phyloP scores from a whole-genome alignment of 2,797 vertebrate genomes.

The Petrocephalus schoutedeni region DNA sequence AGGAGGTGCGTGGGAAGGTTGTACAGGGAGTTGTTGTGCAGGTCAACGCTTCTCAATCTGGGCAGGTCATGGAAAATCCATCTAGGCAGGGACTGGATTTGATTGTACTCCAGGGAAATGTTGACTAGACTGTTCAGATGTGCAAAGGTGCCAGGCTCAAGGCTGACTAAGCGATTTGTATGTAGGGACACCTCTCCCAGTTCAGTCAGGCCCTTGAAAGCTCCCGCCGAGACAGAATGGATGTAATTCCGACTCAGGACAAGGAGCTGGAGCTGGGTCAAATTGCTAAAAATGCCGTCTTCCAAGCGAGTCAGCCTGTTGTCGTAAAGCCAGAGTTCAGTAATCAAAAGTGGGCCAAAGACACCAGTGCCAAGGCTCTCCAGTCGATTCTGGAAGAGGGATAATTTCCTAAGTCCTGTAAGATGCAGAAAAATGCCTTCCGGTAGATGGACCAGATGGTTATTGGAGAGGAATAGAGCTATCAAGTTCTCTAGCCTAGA shows the following conservation, averaged over 20 bases:
- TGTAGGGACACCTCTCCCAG: slow-evolving; percentile 81
- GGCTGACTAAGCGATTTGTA: slow-evolving; percentile 66
- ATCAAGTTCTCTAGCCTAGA: slow-evolving; percentile 67
- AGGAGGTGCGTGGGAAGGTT: slow-evolving; percentile 70
- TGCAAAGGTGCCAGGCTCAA: slow-evolving; percentile 68
- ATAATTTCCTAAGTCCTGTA: slow-evolving; percentile 66
- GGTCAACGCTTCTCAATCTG: slow-evolving; percentile 64
- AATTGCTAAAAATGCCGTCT: slow-evolving; percentile 68
- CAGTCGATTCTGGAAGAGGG: slow-evolving; percentile 76
- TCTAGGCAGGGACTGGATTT: slow-evolving; percentile 61
- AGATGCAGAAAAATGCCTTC: slow-evolving; percentile 72
- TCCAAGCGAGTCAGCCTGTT: slow-evolving; percentile 73
- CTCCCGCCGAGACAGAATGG: slow-evolving; percentile 53
- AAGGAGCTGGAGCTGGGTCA: slow-evolving; percentile 72
- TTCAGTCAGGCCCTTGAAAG: slow-evolving; percentile 71
- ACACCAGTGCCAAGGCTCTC: slow-evolving; percentile 60
- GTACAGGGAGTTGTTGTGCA: slow-evolving; percentile 75
- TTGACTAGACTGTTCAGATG: slow-evolving; percentile 70
- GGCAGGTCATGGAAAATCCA: slow-evolving; percentile 63
- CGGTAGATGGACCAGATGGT: slow-evolving; percentile 69
- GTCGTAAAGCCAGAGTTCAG: slow-evolving; percentile 83
- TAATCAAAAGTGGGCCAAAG: slow-evolving; percentile 75
- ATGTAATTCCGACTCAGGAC: slow-evolving; percentile 82
- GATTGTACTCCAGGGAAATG: slow-evolving; percentile 83
- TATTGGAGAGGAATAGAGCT: slow-evolving; percentile 80